Conservation (phyloP, 2,113 vertebrate species). For the Toxotes chatareus region DNA sequence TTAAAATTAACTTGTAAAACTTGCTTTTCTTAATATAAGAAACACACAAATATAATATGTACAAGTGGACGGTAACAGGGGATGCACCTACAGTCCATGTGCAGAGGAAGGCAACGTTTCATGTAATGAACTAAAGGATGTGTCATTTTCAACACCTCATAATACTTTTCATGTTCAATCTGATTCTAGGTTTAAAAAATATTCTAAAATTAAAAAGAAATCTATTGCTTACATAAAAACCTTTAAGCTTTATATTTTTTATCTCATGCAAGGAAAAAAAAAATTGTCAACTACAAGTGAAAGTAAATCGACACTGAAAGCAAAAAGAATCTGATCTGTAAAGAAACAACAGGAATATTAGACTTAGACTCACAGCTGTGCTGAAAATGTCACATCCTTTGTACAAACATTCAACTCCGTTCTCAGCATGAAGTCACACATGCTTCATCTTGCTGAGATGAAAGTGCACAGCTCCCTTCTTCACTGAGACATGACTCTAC, state of each 20-base stretch:
- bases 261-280: too few species aligned
- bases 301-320: not conserved
- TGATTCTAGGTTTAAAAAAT: not conserved
- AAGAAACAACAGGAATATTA: not conserved
- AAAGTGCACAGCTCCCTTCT: not conserved
- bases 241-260: too few species aligned
- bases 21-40: conserved; percentile 85
- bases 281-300: not conserved
- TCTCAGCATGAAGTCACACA: not conserved
- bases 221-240: too few species aligned
- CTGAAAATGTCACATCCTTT: conserved; percentile 11
- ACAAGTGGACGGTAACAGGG: conserved; percentile 20
- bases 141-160: not conserved
- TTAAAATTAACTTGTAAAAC: conserved; percentile 35
- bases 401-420: not conserved
- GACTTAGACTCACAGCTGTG: not conserved
- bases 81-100: conserved; percentile 18
- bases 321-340: too few species aligned
- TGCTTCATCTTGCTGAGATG: not conserved
- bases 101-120: too few species aligned
- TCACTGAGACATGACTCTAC: not conserved
- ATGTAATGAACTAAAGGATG: not conserved
- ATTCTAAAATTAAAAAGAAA: too few species aligned
- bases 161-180: not conserved
- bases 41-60: conserved; percentile 59